Conservation (phyloP, 2,113 vertebrate genomes). For the Cololabis saira region DNA sequence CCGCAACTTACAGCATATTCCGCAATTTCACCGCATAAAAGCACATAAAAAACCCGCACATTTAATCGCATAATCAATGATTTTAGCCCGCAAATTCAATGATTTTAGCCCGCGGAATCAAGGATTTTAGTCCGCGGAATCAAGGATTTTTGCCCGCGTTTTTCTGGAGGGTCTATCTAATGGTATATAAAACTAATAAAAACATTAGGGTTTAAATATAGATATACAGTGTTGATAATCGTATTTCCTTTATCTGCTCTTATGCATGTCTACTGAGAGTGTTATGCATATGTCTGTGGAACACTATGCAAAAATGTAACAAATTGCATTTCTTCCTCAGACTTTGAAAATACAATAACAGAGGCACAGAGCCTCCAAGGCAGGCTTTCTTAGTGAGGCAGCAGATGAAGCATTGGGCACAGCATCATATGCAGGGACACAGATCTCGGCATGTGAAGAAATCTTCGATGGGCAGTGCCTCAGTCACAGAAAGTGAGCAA, state of each 20-base stretch:
- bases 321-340: conserved; percentile 41
- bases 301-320: conserved; percentile 3
- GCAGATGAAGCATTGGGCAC: conserved; percentile 68
- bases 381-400: conserved; percentile 63
- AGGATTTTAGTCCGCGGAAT: too few relatives aligned
- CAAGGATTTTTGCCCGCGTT: too few relatives aligned
- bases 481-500: conserved; percentile 68
- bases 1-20: too few relatives aligned
- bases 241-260: not conserved
- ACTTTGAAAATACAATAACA: conserved; percentile 59
- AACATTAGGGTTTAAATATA: conserved; percentile 5
- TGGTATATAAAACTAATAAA: conserved; percentile 16
- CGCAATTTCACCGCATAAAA: too few relatives aligned
- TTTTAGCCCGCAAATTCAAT: too few relatives aligned
- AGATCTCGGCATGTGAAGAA: conserved; percentile 72
- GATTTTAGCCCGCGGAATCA: too few relatives aligned
- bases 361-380: conserved; percentile 53
- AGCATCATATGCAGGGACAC: conserved; percentile 54
- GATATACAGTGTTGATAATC: not conserved
- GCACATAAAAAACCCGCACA: too few relatives aligned
- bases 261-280: conserved; percentile 8
- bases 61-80: too few relatives aligned
- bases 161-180: too few relatives aligned
- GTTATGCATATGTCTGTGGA: not conserved
- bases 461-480: conserved; percentile 69